Conservation (phyloP, 2,113 vertebrate genomes). For the Geococcyx californianus region DNA sequence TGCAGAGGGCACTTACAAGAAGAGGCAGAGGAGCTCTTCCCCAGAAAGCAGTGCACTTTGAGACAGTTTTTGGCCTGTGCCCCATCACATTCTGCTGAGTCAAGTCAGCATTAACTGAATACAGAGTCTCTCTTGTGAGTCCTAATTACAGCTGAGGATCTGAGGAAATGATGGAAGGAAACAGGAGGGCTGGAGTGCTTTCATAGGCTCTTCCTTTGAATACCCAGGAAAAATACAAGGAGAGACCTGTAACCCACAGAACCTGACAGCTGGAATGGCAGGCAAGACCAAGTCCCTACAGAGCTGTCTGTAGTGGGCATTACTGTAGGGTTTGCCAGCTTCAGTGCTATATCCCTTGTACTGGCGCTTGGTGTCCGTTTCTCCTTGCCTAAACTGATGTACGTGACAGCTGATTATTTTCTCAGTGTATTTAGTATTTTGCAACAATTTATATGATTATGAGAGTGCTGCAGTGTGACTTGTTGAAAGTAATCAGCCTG, state of each 20-base stretch:
- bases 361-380: not conserved
- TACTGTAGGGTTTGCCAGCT: not conserved
- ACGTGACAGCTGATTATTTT: not conserved
- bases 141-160: not conserved
- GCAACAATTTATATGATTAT: not conserved
- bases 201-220: not conserved
- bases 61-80: not conserved
- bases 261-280: not conserved
- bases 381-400: not conserved
- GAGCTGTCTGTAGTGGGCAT: not conserved
- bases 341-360: not conserved
- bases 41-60: not conserved
- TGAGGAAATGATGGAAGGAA: not conserved
- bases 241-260: not conserved
- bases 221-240: not conserved
- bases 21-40: not conserved
- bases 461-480: not conserved
- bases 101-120: slow-evolving; percentile 5
- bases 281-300: not conserved
- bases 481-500: not conserved
- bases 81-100: slow-evolving; percentile 12
- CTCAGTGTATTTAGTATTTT: not conserved
- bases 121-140: not conserved
- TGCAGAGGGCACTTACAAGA: not conserved
- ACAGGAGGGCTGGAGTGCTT: not conserved